These are phyloP conservation scores for Lasiurus borealis DNA, from an alignment of 2,113 vertebrate species.

Conservation along the genomic window DNA sequence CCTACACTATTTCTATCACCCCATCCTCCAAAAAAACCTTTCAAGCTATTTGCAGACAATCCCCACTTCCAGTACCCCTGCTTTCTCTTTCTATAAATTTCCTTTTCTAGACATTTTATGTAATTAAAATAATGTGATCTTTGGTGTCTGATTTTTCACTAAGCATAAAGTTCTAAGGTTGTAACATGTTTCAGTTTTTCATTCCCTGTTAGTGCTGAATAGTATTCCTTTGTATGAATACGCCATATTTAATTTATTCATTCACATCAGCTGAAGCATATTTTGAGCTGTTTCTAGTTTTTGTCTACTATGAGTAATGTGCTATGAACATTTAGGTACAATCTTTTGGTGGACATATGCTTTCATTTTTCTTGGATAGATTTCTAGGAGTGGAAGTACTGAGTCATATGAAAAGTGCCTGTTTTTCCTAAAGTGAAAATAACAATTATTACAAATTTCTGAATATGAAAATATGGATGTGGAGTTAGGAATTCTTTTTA, in stretches of 20 bases:
- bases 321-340: neutral
- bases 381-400: neutral
- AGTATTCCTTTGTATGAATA: neutral
- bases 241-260: neutral
- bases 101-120: neutral
- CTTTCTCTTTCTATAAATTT: neutral
- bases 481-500: neutral
- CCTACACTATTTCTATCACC: neutral
- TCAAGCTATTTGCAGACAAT: neutral
- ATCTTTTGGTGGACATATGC: neutral
- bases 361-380: neutral
- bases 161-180: neutral
- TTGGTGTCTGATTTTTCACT: neutral
- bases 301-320: neutral
- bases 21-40: neutral
- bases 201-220: neutral
- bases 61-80: neutral
- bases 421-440: slow-evolving; percentile 11
- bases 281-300: neutral
- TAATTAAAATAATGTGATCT: neutral
- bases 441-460: neutral
- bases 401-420: neutral
- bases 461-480: neutral
- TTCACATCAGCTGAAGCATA: neutral
- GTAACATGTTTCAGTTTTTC: neutral